Percentiles rank a stretch among this genome's conserved stretches.
Evolutionary conservation across 2,888 invertebrate genomes (phyloP).

Genomic region (Caenorhabditis drosophilae): DNA sequence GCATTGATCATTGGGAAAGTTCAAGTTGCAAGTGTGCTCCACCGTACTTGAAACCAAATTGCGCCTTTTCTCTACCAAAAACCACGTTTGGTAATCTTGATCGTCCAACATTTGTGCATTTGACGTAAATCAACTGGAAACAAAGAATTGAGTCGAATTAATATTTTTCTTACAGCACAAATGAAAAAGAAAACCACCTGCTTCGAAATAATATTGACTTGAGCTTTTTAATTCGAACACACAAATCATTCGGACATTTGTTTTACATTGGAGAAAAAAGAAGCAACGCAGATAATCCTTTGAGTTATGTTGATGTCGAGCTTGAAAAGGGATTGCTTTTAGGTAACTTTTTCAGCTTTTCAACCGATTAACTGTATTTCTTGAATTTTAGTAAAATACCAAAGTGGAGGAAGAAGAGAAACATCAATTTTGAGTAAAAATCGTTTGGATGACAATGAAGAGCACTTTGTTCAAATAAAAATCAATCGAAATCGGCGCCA

Average conservation of each 20-base stretch:
- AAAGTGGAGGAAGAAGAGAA: slow-evolving; percentile 36
- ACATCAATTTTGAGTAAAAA: slow-evolving; percentile 28
- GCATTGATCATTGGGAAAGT: slow-evolving; percentile 61
- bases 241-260: slow-evolving; percentile 43
- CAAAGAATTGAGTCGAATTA: neutral
- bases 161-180: slow-evolving; percentile 27
- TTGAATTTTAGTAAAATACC: slow-evolving; percentile 37
- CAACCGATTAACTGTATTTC: neutral
- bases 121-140: slow-evolving; percentile 14
- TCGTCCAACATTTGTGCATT: slow-evolving; percentile 39
- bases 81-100: slow-evolving; percentile 61
- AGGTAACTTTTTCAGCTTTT: slow-evolving; percentile 25
- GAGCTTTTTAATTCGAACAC: slow-evolving; percentile 53
- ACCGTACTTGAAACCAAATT: slow-evolving; percentile 61
- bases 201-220: slow-evolving; percentile 53
- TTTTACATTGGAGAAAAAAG: slow-evolving; percentile 58
- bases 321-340: slow-evolving; percentile 43
- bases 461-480: slow-evolving; percentile 49
- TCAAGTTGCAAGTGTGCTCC: slow-evolving; percentile 56
- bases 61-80: slow-evolving; percentile 53
- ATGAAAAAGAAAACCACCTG: slow-evolving; percentile 43
- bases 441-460: slow-evolving; percentile 55
- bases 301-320: slow-evolving; percentile 47
- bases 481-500: slow-evolving; percentile 35
- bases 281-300: slow-evolving; percentile 37